Percentiles rank a stretch among this genome's conserved stretches.
phyloP scores from a whole-genome alignment of 2,888 invertebrate genomes.

The Dryadula phaetusa region DNA sequence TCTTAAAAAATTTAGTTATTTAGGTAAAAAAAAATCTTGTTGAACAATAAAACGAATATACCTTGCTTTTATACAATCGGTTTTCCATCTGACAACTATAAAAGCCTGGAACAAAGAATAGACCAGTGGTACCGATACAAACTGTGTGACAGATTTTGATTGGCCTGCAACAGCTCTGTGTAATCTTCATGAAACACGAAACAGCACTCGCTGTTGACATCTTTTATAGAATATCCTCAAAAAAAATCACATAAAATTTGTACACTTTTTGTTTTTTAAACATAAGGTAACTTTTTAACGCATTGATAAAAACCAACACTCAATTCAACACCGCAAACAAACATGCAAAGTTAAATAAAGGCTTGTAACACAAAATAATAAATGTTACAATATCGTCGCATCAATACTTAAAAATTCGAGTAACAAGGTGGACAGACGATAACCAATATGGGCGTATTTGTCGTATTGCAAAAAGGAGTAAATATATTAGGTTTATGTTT shows the following conservation, averaged over 20 bases:
- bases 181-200: constrained; percentile 34
- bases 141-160: constrained; percentile 34
- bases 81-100: constrained; percentile 4
- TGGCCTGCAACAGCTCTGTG: constrained; percentile 28
- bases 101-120: constrained; percentile 11
- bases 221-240: constrained; percentile 15
- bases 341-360: constrained; percentile 11
- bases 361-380: constrained; percentile 6
- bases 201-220: constrained; percentile 35
- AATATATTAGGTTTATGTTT: neutral
- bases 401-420: neutral
- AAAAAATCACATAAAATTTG: constrained; percentile 3
- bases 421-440: neutral
- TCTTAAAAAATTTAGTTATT: too few species aligned
- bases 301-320: neutral
- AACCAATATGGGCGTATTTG: neutral
- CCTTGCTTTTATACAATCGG: neutral
- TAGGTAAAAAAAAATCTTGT: neutral
- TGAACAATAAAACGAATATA: neutral
- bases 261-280: neutral
- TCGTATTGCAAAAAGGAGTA: neutral
- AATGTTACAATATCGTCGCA: constrained; percentile 4
- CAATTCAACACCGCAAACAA: constrained; percentile 6
- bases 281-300: neutral
- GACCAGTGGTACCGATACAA: constrained; percentile 5